Evolutionary conservation across 2,113 vertebrate genomes (phyloP).

Genomic region (Fulica atra): DNA sequence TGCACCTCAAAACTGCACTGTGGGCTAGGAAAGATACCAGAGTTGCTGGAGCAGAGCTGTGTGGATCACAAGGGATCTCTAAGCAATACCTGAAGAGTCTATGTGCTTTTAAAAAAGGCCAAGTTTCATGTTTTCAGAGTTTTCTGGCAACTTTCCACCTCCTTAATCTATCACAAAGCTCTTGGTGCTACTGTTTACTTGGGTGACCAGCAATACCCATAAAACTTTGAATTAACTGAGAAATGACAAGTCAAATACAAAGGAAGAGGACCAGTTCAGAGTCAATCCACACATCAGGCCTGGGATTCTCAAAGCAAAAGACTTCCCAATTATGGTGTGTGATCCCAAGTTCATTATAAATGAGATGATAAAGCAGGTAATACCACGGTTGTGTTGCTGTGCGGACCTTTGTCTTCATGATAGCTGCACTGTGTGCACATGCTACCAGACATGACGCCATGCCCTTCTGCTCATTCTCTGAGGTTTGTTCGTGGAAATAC

Average conservation of each 20-base stretch:
- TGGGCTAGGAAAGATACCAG: background rate
- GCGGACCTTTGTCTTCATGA: background rate
- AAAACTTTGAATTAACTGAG: background rate
- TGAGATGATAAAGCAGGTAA: background rate
- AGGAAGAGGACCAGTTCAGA: background rate
- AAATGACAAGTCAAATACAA: background rate
- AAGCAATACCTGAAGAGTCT: background rate
- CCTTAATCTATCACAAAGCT: background rate
- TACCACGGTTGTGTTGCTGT: background rate
- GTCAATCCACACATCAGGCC: background rate
- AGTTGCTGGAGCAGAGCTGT: background rate
- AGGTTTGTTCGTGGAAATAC: background rate
- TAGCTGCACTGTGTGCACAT: background rate
- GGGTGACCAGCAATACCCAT: background rate
- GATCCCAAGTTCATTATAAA: background rate
- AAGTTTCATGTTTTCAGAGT: background rate
- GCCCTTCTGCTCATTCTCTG: background rate
- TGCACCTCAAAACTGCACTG: background rate
- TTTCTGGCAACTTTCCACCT: background rate
- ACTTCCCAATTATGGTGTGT: background rate
- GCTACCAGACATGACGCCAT: background rate
- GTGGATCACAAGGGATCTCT: background rate
- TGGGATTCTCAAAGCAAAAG: background rate
- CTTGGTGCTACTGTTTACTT: background rate
- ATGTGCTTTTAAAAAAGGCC: background rate